Evolutionary conservation across 1,140 invertebrate species (phyloP), one percentile per base, ranked within the genome.

Genomic region (Drosophila santomea): DNA sequence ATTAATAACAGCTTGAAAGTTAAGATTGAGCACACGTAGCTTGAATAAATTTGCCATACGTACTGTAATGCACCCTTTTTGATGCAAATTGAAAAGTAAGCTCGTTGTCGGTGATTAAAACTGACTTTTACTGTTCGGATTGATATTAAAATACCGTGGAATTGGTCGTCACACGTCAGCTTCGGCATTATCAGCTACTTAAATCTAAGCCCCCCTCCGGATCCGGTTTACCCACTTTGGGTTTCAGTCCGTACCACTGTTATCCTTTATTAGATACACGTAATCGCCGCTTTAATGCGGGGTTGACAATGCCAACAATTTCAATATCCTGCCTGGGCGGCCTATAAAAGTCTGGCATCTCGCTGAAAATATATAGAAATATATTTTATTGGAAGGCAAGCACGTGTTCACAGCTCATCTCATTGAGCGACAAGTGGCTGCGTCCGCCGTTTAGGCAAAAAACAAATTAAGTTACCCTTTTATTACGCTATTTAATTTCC

Each of bases 401-500:
- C 80, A 82, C 80, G 78, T 82, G 79, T 83, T 82, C 74, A 68
- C 75, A 69, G 74, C 68, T 78, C 75, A 78, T 62, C 54, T 71
- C 63, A 39, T 50, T 64, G 43, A 41, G 36, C 14, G 50, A 52
- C 67, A 71, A 71, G 67, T 71, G 67, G 50, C 36, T 23, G 17
- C 38, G 35, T 57, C 11, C 20, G 20, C 32, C 35, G 28, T 14
- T 67, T 4, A n/a, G 28, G 50, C 44, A 69, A 77, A 66, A 83
- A 83, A 81, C 69, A 83, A 83, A 83, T 83, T 69, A 83, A 83
- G 78, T 81, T 78, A 83, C 80, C 80, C 80, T 83, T 83, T 78
- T 76, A 78, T 67, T 71, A 63, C 74, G 74, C 68, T 74, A 81
- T 83, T 83, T 83, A 81, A 83, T 83, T 77, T 77, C 51, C 74